Conservation (phyloP, 2,888 invertebrate genomes). For the Epirrhoe tristata region DNA sequence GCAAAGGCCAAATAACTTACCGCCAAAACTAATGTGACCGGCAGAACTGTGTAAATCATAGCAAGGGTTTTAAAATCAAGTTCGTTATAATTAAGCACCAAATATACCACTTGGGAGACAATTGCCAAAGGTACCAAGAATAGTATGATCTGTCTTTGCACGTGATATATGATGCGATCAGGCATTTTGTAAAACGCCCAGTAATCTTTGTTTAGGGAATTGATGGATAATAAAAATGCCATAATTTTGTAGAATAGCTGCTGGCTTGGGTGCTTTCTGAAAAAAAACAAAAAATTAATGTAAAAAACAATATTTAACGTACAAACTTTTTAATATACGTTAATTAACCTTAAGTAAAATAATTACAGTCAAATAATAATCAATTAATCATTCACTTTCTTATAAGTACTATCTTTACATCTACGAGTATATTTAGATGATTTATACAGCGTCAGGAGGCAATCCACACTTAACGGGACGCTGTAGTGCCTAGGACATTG, state of each 20-base stretch:
- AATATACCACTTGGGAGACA: slow-evolving; percentile 29
- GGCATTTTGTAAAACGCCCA: slow-evolving; percentile 34
- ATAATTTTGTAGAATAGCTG: slow-evolving; percentile 38
- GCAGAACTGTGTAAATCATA: slow-evolving; percentile 29
- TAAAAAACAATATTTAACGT: background rate
- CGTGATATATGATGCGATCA: slow-evolving; percentile 7
- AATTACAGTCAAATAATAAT: too few relatives aligned
- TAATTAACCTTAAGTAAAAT: too few relatives aligned
- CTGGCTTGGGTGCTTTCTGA: slow-evolving; percentile 38
- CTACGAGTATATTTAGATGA: too few relatives aligned
- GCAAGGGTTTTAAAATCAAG: slow-evolving; percentile 33
- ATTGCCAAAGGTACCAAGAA: background rate
- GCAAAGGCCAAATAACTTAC: slow-evolving; percentile 19
- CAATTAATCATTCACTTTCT: too few relatives aligned
- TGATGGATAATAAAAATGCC: slow-evolving; percentile 21
- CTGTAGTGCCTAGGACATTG: too few relatives aligned
- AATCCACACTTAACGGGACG: too few relatives aligned
- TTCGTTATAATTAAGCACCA: slow-evolving; percentile 28
- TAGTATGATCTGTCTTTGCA: slow-evolving; percentile 8
- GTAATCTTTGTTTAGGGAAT: slow-evolving; percentile 16
- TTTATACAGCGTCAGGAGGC: too few relatives aligned
- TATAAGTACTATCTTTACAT: too few relatives aligned
- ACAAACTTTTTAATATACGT: background rate
- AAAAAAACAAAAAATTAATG: slow-evolving; percentile 17
- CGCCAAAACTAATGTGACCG: slow-evolving; percentile 22